These are phyloP conservation scores for Aromia moschata DNA, from an alignment of 2,888 invertebrate species.

Conservation along the genomic window DNA sequence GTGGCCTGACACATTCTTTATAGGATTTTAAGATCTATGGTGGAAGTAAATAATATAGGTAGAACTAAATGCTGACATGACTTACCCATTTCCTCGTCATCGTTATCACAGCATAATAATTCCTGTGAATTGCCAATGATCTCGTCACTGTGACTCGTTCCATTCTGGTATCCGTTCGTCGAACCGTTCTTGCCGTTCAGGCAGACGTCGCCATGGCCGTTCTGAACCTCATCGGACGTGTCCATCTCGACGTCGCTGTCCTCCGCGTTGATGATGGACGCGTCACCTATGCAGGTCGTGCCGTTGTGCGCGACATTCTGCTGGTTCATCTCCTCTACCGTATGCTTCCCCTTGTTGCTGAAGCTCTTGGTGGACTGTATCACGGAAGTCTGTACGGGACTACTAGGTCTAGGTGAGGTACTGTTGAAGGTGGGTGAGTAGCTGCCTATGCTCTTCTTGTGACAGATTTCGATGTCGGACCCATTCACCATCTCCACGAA, in stretches of 20 bases:
- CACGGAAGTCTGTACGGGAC: slow-evolving; percentile 78
- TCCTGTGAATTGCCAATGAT: slow-evolving; percentile 45
- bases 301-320: slow-evolving; percentile 65
- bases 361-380: slow-evolving; percentile 79
- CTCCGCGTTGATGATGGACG: slow-evolving; percentile 58
- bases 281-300: slow-evolving; percentile 50
- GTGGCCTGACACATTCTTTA: too few relatives aligned
- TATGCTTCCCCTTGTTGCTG: slow-evolving; percentile 50
- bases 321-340: slow-evolving; percentile 66
- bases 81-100: slow-evolving; percentile 79
- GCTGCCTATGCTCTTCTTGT: slow-evolving; percentile 53
- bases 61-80: too few relatives aligned
- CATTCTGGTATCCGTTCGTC: slow-evolving; percentile 70
- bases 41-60: too few relatives aligned
- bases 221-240: slow-evolving; percentile 59
- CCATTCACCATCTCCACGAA: slow-evolving; percentile 99
- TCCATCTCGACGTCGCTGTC: slow-evolving; percentile 69
- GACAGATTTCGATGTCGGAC: slow-evolving; percentile 76
- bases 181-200: slow-evolving; percentile 51
- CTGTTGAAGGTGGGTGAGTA: slow-evolving; percentile 54
- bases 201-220: slow-evolving; percentile 57
- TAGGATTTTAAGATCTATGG: too few relatives aligned
- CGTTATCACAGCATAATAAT: slow-evolving; percentile 70
- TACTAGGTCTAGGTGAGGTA: slow-evolving; percentile 62
- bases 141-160: slow-evolving; percentile 62